These are phyloP conservation scores for Aselliscus stoliczkanus DNA, from an alignment of 2,797 vertebrate genomes.

Conservation along the genomic window DNA sequence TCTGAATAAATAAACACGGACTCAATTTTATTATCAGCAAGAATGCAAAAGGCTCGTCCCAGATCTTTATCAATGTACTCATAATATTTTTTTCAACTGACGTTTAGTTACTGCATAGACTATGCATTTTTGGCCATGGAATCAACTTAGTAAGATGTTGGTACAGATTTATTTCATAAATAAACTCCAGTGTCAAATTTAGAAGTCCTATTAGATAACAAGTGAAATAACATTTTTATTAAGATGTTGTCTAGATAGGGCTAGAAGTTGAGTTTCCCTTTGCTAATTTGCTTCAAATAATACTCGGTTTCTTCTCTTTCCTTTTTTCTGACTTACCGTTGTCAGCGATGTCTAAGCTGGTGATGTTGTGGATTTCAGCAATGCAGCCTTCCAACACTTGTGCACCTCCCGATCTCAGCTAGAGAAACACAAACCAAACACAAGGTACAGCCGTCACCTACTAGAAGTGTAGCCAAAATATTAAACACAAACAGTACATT, in stretches of 20 bases:
- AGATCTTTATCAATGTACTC: neutral
- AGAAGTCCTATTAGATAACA: neutral
- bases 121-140: neutral
- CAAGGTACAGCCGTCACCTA: conserved; percentile 57
- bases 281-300: neutral
- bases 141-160: neutral
- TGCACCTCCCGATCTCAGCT: conserved; percentile 97
- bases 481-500: conserved; percentile 28
- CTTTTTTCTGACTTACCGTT: conserved; percentile 88
- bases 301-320: neutral
- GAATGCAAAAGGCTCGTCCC: neutral
- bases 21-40: neutral
- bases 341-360: conserved; percentile 96
- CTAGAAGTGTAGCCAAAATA: conserved; percentile 1
- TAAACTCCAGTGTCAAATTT: neutral
- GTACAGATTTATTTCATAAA: neutral
- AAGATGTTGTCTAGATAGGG: neutral
- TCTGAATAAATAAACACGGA: neutral
- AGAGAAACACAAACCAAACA: conserved; percentile 70
- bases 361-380: conserved; percentile 97
- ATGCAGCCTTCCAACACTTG: conserved; percentile 98
- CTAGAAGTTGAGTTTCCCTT: neutral
- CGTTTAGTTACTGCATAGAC: neutral
- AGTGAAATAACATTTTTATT: neutral
- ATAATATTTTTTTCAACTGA: neutral